A percentile compares a stretch with the other conserved stretches of the same genome.
Evolutionary conservation across 2,113 vertebrate species (phyloP).

Genomic region (Lophotis ruficrista): DNA sequence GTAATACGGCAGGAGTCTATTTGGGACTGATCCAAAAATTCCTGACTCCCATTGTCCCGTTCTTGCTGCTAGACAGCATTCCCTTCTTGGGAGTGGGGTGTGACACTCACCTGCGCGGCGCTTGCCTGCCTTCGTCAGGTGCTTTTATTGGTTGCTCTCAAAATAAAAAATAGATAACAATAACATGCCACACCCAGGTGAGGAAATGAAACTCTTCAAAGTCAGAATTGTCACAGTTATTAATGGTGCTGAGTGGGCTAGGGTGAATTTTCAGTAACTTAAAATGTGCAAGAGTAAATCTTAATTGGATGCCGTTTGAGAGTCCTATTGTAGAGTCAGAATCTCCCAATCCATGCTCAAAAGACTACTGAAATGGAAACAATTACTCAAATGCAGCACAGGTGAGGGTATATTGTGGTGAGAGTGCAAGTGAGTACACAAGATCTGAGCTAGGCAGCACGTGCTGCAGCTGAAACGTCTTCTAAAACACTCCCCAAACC

Average conservation of each 20-base stretch:
- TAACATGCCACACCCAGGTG: not conserved
- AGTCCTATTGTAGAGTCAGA: not conserved
- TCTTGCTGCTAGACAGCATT: conserved; percentile 12
- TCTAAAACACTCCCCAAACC: not conserved
- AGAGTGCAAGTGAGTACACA: not conserved
- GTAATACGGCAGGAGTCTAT: not conserved
- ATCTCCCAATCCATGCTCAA: not conserved
- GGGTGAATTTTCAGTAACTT: not conserved
- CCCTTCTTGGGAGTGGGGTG: conserved; percentile 25
- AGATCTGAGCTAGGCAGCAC: not conserved
- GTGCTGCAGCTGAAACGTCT: not conserved
- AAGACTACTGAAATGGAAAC: not conserved
- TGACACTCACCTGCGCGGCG: not conserved
- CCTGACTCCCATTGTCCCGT: not conserved
- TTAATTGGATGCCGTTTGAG: not conserved
- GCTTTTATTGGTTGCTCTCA: not conserved
- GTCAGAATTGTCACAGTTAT: not conserved
- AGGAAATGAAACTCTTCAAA: not conserved
- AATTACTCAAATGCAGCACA: not conserved
- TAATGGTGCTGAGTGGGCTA: not conserved
- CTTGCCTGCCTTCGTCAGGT: not conserved
- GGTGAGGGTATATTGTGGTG: not conserved
- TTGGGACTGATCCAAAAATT: not conserved
- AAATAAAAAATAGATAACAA: not conserved
- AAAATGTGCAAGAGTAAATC: not conserved